Evolutionary conservation across 2,888 invertebrate species (phyloP).

Genomic region (Ormyrus labotus): DNA sequence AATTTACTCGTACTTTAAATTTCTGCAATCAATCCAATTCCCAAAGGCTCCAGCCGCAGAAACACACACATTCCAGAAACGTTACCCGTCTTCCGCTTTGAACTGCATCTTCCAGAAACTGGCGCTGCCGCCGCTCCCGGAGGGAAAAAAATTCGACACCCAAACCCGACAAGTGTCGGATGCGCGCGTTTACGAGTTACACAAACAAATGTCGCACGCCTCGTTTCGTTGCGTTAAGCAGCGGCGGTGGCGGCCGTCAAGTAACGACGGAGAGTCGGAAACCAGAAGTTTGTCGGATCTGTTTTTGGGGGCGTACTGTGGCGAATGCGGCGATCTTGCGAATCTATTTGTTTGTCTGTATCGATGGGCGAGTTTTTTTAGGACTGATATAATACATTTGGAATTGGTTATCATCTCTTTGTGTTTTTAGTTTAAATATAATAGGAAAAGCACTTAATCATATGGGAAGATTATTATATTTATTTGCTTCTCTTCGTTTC

Average conservation of each 20-base stretch:
- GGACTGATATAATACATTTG: not conserved
- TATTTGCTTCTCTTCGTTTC: no score
- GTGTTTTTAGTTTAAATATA: no score
- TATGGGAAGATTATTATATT: no score
- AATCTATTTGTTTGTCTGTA: slow-evolving; percentile 24
- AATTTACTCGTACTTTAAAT: no score
- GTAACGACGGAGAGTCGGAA: not conserved
- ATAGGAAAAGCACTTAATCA: no score
- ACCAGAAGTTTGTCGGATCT: not conserved
- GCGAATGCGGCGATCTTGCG: slow-evolving; percentile 13
- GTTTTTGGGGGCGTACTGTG: not conserved
- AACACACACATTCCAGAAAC: no score
- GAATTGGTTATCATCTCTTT: no score
- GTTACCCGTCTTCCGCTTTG: no score
- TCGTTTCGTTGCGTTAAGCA: slow-evolving; percentile 24
- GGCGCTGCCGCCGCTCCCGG: not conserved
- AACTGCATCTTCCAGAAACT: no score
- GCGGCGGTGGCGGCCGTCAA: not conserved
- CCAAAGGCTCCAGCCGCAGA: no score
- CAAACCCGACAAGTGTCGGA: slow-evolving; percentile 38
- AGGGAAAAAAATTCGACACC: slow-evolving; percentile 41
- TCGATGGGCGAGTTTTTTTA: slow-evolving; percentile 18
- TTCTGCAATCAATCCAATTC: no score
- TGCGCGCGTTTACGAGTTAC: slow-evolving; percentile 36
- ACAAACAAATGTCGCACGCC: slow-evolving; percentile 41